Evolutionary conservation across 1,140 invertebrate species (phyloP).

Genomic region (Anastrepha obliqua): DNA sequence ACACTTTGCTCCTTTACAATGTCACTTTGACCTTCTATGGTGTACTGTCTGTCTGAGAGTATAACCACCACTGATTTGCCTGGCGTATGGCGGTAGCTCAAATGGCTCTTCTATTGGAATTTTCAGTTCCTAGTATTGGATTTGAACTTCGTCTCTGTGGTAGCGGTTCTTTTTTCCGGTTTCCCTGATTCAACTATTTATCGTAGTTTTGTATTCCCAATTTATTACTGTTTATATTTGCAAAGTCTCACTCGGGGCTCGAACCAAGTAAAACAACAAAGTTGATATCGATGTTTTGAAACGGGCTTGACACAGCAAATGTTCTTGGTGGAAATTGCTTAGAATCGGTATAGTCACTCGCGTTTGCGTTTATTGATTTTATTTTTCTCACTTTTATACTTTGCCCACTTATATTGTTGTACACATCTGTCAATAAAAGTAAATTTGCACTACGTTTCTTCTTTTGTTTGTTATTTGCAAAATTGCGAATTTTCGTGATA

Average conservation of each 20-base stretch:
- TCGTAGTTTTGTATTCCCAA: constrained; percentile 31
- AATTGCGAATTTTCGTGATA: constrained; percentile 20
- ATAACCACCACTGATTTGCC: neutral
- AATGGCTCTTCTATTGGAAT: constrained; percentile 7
- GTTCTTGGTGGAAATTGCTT: neutral
- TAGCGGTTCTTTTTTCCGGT: constrained; percentile 12
- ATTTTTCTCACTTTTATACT: constrained; percentile 27
- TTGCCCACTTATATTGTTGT: neutral
- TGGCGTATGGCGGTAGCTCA: neutral
- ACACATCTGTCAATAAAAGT: neutral
- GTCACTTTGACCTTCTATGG: constrained; percentile 12
- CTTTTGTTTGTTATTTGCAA: constrained; percentile 48
- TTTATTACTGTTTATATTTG: neutral
- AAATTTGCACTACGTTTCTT: constrained; percentile 15
- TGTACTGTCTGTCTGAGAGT: neutral
- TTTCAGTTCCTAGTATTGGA: neutral
- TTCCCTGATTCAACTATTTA: constrained; percentile 21
- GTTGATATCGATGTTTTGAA: neutral
- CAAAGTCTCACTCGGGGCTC: neutral
- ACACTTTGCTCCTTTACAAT: constrained; percentile 25
- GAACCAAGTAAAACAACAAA: constrained; percentile 16
- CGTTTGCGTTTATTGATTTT: constrained; percentile 24
- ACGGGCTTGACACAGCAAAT: neutral
- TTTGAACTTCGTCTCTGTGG: neutral
- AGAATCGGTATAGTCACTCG: neutral